Conservation (phyloP, 2,797 vertebrate genomes). For the Halcyon leucocephala region DNA sequence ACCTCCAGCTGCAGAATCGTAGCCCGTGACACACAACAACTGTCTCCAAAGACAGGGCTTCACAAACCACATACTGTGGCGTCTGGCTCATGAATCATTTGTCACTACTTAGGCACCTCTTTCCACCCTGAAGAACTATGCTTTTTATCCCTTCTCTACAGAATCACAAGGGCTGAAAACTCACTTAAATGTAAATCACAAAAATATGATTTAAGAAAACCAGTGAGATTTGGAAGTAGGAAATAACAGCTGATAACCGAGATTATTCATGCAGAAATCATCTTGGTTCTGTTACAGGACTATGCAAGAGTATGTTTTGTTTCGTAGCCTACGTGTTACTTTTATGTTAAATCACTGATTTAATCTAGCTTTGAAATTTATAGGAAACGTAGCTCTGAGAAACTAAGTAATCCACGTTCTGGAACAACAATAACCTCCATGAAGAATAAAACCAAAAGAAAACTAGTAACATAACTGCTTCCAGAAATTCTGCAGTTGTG, state of each 20-base stretch:
- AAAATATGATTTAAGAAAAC: background rate
- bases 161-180: background rate
- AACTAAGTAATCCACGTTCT: background rate
- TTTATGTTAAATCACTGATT: background rate
- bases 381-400: background rate
- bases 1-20: background rate
- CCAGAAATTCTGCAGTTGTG: background rate
- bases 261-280: background rate
- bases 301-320: background rate
- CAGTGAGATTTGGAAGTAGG: background rate
- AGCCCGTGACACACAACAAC: background rate
- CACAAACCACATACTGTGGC: background rate
- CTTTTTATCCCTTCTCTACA: background rate
- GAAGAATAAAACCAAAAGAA: background rate
- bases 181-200: background rate
- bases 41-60: background rate
- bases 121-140: background rate
- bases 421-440: background rate
- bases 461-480: background rate
- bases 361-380: background rate
- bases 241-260: background rate
- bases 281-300: background rate
- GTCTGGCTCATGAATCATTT: background rate
- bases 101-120: background rate
- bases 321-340: background rate